A percentile compares a stretch with the other conserved stretches of the same genome.
These are phyloP conservation scores for Casuarius casuarius DNA, from an alignment of 2,113 vertebrate genomes.

Conservation along the genomic window DNA sequence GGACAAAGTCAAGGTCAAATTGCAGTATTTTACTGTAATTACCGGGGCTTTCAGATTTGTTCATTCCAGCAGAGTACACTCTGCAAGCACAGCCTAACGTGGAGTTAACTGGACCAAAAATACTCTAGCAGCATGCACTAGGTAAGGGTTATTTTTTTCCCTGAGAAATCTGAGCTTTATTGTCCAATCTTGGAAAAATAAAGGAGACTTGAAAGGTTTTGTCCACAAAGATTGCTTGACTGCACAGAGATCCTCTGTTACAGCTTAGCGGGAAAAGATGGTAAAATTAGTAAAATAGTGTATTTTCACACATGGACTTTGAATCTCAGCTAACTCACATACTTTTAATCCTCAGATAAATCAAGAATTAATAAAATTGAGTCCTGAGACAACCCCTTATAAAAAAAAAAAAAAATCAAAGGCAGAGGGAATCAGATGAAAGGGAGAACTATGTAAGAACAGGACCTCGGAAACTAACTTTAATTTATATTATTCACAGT, in stretches of 20 bases:
- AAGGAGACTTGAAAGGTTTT: not conserved
- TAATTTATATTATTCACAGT: accelerated
- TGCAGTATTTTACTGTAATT: not conserved
- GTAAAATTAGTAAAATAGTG: not conserved
- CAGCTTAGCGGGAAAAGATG: not conserved
- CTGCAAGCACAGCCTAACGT: not conserved
- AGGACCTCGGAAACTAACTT: not conserved
- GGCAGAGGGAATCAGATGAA: not conserved
- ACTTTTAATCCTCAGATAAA: not conserved
- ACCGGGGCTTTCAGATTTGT: not conserved
- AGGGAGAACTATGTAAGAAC: not conserved
- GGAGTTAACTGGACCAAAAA: accelerated
- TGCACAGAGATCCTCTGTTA: not conserved
- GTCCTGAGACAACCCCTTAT: not conserved
- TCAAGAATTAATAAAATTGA: not conserved
- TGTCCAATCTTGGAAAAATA: not conserved
- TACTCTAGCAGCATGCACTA: not conserved
- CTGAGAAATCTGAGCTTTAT: not conserved
- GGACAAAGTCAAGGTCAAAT: not conserved
- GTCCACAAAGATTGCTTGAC: not conserved
- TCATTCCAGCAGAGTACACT: not conserved
- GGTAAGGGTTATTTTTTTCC: not conserved
- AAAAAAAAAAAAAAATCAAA: not conserved
- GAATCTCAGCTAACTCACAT: not conserved
- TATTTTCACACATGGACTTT: not conserved